phyloP scores from a whole-genome alignment of 2,888 invertebrate genomes.

The Aleiodes testaceus region DNA sequence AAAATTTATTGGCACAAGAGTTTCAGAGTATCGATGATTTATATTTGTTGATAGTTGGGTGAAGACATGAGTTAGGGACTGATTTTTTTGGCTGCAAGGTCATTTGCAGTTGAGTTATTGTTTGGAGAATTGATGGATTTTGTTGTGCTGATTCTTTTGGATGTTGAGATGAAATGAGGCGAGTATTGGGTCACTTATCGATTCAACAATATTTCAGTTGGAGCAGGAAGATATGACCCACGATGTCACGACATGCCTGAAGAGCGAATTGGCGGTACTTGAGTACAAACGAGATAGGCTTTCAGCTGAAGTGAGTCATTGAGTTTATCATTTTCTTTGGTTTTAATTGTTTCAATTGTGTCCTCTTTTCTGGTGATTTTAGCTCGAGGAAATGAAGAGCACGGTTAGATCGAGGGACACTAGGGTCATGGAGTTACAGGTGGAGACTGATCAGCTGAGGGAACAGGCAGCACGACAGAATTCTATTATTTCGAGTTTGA shows the following conservation, averaged over 20 bases:
- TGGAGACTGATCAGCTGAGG: conserved; percentile 85
- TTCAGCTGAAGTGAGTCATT: conserved; percentile 79
- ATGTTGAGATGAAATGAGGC: conserved; percentile 8
- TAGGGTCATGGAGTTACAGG: conserved; percentile 83
- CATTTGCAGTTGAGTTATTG: too few relatives aligned
- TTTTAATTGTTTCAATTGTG: background rate
- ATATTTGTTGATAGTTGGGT: too few relatives aligned
- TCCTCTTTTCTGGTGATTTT: conserved; percentile 46
- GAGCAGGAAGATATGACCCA: conserved; percentile 72
- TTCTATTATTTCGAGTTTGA: conserved; percentile 85
- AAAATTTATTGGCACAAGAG: background rate
- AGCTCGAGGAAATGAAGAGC: conserved; percentile 83
- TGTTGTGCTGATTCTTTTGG: too few relatives aligned
- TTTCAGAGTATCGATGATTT: background rate
- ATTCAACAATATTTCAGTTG: conserved; percentile 57
- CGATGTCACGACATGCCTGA: conserved; percentile 83
- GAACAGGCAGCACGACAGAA: conserved; percentile 89
- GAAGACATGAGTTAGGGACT: too few relatives aligned
- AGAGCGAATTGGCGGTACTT: conserved; percentile 88
- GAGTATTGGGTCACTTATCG: conserved; percentile 23
- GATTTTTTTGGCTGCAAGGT: too few relatives aligned
- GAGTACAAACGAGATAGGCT: conserved; percentile 89
- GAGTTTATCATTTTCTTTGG: conserved; percentile 11
- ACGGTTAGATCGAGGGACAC: conserved; percentile 83
- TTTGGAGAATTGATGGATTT: too few relatives aligned